Conservation (phyloP, 2,113 vertebrate genomes). For the Willisornis vidua region DNA sequence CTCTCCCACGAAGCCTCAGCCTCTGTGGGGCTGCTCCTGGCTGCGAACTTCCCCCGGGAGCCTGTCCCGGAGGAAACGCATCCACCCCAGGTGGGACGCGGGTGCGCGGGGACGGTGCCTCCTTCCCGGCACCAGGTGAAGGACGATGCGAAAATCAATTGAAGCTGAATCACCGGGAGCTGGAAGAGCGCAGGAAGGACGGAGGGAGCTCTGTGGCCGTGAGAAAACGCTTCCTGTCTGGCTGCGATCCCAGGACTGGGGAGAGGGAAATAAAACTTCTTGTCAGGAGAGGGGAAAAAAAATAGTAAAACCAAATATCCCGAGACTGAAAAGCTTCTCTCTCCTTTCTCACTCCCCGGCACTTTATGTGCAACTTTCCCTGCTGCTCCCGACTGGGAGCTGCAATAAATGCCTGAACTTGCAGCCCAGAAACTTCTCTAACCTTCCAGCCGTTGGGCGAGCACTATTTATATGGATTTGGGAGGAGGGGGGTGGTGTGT, state of each 20-base stretch:
- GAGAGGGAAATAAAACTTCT: constrained; percentile 30
- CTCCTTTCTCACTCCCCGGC: neutral
- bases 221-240: constrained; percentile 50
- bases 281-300: neutral
- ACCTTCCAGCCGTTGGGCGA: constrained; percentile 51
- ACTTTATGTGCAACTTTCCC: neutral
- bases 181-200: constrained; percentile 21
- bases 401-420: constrained; percentile 63
- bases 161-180: constrained; percentile 20
- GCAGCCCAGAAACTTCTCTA: constrained; percentile 80
- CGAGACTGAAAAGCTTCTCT: neutral
- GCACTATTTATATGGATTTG: constrained; percentile 71
- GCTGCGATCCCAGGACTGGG: constrained; percentile 27
- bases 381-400: neutral
- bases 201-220: constrained; percentile 12
- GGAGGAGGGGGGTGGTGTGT: constrained; percentile 50
- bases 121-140: constrained; percentile 17
- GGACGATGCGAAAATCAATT: neutral
- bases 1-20: constrained; percentile 1
- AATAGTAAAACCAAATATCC: neutral
- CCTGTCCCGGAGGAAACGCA: constrained; percentile 1
- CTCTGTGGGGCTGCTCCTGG: neutral
- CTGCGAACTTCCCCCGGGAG: neutral
- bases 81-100: neutral
- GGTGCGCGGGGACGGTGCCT: neutral